Base-by-base conservation (phyloP, 2,113 vertebrate genomes). In the Stegostoma tigrinum region DNA sequence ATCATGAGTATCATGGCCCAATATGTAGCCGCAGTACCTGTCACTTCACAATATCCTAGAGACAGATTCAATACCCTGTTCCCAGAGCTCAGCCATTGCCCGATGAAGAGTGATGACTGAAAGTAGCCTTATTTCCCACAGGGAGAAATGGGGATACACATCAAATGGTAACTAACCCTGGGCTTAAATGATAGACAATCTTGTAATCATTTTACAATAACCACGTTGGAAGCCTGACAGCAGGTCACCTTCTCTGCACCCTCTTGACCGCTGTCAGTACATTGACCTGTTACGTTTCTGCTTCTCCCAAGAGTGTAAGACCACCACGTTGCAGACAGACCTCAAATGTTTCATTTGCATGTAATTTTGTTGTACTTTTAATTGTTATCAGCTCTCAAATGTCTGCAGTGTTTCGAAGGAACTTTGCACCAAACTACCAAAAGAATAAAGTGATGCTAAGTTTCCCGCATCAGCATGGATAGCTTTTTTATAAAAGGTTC, bases 391-490 rank as follows among this genome's bases (percentile, higher is more conserved):
- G 42, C 6, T 72, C 93, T 30, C 48, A 24, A 30, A 66, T 95
- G 45, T 14, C 45, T 34, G 7, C 48, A 72, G 42, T 48, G 42
- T 52, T 48, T 34, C 38, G 24, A 38, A 94, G n/a, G 61, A 95
- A 24, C 66, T 27, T 10, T 24, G 64, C 61, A 12, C 21, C 64
- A 10, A 94, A 23, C 66, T 94, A 66, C 17, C 91, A 14, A 48
- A 48, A 38, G 91, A 68, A 68, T 30, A 95, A 96, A 64, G 67
- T 91, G 61, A 80, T 96, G 86, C 95, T 52, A 15, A 96, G 96
- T 96, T 96, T 96, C 96, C 97, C 96, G 97, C 96, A 95, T 97
- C 97, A 96, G 97, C 97, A 97, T 97, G 96, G 96, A 96, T 0
- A 61, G 96, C n/a, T n/a, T 96, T 96, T 97, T 97, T 97, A 96